Conservation (phyloP, 2,888 invertebrate genomes). For the Aleiodes alternator region DNA sequence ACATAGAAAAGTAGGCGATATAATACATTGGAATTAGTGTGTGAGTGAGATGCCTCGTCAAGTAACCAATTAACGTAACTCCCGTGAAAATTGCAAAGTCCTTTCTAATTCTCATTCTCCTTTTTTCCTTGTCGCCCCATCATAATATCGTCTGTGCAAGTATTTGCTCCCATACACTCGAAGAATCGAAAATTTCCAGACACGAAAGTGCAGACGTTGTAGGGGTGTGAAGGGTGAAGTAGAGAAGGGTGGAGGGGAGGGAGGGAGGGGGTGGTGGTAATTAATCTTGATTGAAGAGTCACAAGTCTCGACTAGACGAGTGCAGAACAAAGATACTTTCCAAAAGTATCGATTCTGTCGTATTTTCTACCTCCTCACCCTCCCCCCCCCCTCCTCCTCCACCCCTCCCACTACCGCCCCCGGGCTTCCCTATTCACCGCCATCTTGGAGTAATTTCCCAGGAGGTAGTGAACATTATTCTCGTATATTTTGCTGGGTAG, state of each 20-base stretch:
- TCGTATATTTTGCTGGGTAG: slow-evolving; percentile 22
- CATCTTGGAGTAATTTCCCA: slow-evolving; percentile 34
- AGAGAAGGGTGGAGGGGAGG: not conserved
- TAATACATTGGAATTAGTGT: slow-evolving; percentile 6
- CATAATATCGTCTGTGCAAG: slow-evolving; percentile 14
- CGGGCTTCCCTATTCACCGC: no score
- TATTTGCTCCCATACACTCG: slow-evolving; percentile 15
- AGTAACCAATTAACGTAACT: slow-evolving; percentile 36
- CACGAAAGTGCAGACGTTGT: not conserved
- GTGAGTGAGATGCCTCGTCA: slow-evolving; percentile 5
- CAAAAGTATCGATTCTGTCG: slow-evolving; percentile 31
- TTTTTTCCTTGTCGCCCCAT: slow-evolving; percentile 6
- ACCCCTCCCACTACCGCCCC: not conserved
- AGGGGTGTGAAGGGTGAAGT: not conserved
- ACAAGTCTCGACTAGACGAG: slow-evolving; percentile 31
- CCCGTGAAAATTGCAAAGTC: slow-evolving; percentile 24
- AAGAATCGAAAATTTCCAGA: not conserved
- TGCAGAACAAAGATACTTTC: slow-evolving; percentile 28
- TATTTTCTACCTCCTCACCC: not conserved
- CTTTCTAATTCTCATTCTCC: no score
- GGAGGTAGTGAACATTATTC: slow-evolving; percentile 25
- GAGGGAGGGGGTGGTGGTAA: slow-evolving; percentile 19
- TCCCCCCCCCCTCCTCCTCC: not conserved
- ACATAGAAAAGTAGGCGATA: not conserved
- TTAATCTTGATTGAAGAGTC: slow-evolving; percentile 45